Base-by-base conservation (phyloP, 2,888 invertebrate species). In the Meiosimyza platycephala region DNA sequence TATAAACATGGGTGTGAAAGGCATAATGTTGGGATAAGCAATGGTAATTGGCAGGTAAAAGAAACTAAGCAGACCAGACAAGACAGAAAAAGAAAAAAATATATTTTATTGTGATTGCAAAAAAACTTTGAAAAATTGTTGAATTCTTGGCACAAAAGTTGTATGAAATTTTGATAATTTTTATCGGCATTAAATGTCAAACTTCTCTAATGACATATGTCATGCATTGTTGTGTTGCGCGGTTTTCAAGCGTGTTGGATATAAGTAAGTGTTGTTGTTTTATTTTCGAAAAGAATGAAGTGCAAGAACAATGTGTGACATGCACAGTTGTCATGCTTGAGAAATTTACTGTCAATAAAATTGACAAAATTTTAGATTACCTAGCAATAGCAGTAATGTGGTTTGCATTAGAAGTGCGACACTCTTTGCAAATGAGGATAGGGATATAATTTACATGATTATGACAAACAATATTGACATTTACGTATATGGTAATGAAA, bases 271-370 rank as follows among this genome's bases (percentile, higher is more conserved):
- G 47, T 47, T 65, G 51, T 65, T 65, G 52, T 13, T 51, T 65
- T 28, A 6, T 47, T 33, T 40, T 40, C 9, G 1, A 40, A 40
- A 40, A 40, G 6, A 40, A 40, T 67, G 66, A 51, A 18, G 51
- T 65, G 15, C 51, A 65, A 28, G 51, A 51, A 40, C 22, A 47
- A 33, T 28, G 66, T 67, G 55, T 54, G 55, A 67, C 66, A 67
- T 67, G 66, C 66, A 54, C 54, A 40, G 9, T 40, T 40, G 52
- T 67, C 63, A 47, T 63, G 63, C 63, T 48, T 63, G 57, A 18
- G 28, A 48, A 47, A 63, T 47, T n/a, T 40, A 2, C 40, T 40
- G 40, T 40, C 40, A 40, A 40, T 40, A 40, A 40, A 40, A 40
- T 40, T 9, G 40, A 40, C 40, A 40, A 40, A 40, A 40, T 40